Evolutionary conservation across 1,140 invertebrate species (phyloP), one percentile per base, ranked within the genome.

Genomic region (Steinernema feltiae): DNA sequence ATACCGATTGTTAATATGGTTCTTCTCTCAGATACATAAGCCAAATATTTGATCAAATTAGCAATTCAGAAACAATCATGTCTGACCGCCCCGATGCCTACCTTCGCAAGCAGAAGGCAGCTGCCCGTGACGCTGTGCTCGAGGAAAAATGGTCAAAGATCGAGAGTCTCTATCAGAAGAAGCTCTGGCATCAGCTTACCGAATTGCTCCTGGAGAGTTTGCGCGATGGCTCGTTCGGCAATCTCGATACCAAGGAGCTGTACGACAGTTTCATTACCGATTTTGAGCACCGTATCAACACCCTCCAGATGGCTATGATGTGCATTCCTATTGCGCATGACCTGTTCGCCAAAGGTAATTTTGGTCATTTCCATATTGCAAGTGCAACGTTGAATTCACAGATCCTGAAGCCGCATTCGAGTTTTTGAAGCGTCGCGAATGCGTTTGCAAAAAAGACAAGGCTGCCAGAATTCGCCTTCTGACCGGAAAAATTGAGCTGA

Each of bases 121-220:
- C 78, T 80, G 48, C 90, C 73, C 75, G 87, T 82, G 35, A 89
- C 80, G 77, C 70, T 18, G 63, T 85, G 81, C 75, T 84, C 17
- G 82, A 76, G 0, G 84, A 85, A 70, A 69, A 70, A 69, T 86
- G 84, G 69, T 78, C 82, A 48, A 69, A 71, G 27, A 76, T 85
- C 1, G 79, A 82, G 46, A 70, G 80, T 12, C 53, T 78, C 35
- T 84, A 86, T 41, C 46, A 74, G 1, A 85, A 83, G 73, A 85
- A 86, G 53, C 74, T 85, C 17, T 85, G 83, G 83, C 84, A 85
- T 53, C 84, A 83, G 48, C 69, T 85, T n/a, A 78, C 81, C 0
- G 41, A 30, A 1, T 73, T 80, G 24, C 31, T 82, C 1, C 71
- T 76, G 2, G 41, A 79, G 24, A 30, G 74, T 12, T 71, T 85